These are phyloP conservation scores for Cephalopachus bancanus DNA, from an alignment of 2,797 vertebrate species.

Conservation along the genomic window DNA sequence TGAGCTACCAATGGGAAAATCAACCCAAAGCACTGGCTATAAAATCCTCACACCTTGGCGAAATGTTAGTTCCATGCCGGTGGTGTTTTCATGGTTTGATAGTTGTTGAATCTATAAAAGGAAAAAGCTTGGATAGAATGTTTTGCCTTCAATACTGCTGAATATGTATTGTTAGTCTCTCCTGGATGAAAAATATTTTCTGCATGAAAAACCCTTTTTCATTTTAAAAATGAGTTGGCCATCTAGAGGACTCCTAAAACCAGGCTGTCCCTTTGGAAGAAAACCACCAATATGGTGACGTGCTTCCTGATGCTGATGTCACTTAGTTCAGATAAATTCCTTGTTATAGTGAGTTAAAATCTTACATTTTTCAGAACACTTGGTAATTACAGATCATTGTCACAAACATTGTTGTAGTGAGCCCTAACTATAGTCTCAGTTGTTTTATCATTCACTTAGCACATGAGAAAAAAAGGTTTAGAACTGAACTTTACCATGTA, in stretches of 20 bases:
- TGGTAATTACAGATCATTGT: not conserved
- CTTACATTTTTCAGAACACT: not conserved
- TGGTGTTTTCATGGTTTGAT: not conserved
- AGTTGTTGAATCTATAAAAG: not conserved
- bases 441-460: not conserved
- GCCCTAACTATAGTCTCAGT: not conserved
- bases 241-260: not conserved
- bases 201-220: not conserved
- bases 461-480: not conserved
- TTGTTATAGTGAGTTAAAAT: constrained; percentile 1
- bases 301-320: not conserved
- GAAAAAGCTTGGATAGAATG: not conserved
- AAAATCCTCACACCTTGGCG: not conserved
- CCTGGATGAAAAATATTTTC: not conserved
- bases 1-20: constrained; percentile 2
- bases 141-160: not conserved
- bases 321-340: not conserved
- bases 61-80: constrained; percentile 5
- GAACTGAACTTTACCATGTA: not conserved
- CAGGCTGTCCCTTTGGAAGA: not conserved
- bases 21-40: not conserved
- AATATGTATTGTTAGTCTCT: not conserved
- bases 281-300: not conserved
- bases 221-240: not conserved
- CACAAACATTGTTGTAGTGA: not conserved